Evolutionary conservation across 2,888 invertebrate species (phyloP).

Genomic region (Synanthedon vespiformis): DNA sequence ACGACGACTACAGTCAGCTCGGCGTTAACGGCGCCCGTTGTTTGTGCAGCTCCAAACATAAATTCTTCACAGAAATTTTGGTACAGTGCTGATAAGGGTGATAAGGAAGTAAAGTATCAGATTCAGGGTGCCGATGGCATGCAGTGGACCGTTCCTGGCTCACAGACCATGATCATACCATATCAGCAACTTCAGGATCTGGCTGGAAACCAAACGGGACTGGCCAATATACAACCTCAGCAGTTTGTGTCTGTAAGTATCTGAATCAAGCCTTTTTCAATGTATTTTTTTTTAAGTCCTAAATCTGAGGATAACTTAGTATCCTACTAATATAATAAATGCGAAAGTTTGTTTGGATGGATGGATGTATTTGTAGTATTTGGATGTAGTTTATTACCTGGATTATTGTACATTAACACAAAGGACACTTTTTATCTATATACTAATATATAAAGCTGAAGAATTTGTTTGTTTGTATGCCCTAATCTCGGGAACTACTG

Average conservation of each 20-base stretch:
- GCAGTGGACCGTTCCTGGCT: slow-evolving; percentile 59
- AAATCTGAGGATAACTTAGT: too few relatives aligned
- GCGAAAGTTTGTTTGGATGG: too few relatives aligned
- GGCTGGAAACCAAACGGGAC: slow-evolving; percentile 38
- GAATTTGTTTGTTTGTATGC: too few relatives aligned
- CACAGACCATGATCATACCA: slow-evolving; percentile 62
- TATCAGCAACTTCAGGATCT: slow-evolving; percentile 61
- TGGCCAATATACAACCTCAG: slow-evolving; percentile 50
- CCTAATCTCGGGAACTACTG: too few relatives aligned
- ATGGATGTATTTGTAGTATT: too few relatives aligned
- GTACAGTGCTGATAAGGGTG: slow-evolving; percentile 58
- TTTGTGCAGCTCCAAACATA: slow-evolving; percentile 57
- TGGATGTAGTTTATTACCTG: too few relatives aligned
- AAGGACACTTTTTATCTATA: too few relatives aligned
- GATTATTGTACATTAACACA: too few relatives aligned
- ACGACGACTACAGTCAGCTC: slow-evolving; percentile 58
- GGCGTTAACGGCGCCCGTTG: slow-evolving; percentile 53
- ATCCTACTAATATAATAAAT: too few relatives aligned
- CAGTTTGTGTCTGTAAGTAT: slow-evolving; percentile 61
- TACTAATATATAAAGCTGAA: too few relatives aligned
- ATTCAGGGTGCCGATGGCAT: slow-evolving; percentile 56
- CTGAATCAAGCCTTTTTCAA: neutral
- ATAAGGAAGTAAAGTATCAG: slow-evolving; percentile 59
- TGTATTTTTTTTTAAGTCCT: too few relatives aligned
- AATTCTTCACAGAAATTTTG: slow-evolving; percentile 57